These are phyloP conservation scores for Halichoerus grypus DNA, from an alignment of 2,113 vertebrate genomes.

Conservation along the genomic window DNA sequence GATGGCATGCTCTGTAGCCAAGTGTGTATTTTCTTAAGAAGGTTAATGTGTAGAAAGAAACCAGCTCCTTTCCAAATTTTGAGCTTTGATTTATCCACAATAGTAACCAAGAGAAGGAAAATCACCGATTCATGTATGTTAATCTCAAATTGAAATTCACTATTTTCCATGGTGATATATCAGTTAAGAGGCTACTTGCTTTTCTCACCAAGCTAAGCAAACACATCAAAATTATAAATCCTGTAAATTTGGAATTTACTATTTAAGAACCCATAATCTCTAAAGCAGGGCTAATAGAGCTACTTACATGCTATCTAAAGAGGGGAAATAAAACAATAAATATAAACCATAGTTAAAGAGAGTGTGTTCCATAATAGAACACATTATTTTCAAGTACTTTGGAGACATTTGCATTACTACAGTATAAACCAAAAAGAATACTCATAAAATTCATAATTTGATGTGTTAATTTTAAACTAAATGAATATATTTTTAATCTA, in stretches of 20 bases:
- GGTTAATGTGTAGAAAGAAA: not conserved
- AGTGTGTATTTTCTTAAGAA: slow-evolving; percentile 31
- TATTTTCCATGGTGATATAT: not conserved
- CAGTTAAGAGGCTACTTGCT: not conserved
- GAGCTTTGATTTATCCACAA: not conserved
- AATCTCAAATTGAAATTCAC: not conserved
- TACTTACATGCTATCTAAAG: not conserved
- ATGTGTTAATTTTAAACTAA: slow-evolving; percentile 43
- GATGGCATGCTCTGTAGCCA: not conserved
- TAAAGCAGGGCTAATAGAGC: not conserved
- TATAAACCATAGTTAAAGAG: not conserved
- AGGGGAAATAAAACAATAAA: not conserved
- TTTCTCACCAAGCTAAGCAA: not conserved
- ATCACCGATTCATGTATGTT: not conserved
- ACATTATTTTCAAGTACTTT: slow-evolving; percentile 10
- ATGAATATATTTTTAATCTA: not conserved
- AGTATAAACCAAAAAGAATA: not conserved
- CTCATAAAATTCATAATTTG: not conserved
- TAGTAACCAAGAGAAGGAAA: slow-evolving; percentile 28
- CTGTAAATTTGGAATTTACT: not conserved
- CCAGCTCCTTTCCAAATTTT: not conserved
- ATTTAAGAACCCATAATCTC: not conserved
- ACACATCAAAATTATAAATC: not conserved
- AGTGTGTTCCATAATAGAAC: rapidly evolving
- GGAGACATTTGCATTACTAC: not conserved